Conservation (phyloP, 2,113 vertebrate species). For the Turnix velox region DNA sequence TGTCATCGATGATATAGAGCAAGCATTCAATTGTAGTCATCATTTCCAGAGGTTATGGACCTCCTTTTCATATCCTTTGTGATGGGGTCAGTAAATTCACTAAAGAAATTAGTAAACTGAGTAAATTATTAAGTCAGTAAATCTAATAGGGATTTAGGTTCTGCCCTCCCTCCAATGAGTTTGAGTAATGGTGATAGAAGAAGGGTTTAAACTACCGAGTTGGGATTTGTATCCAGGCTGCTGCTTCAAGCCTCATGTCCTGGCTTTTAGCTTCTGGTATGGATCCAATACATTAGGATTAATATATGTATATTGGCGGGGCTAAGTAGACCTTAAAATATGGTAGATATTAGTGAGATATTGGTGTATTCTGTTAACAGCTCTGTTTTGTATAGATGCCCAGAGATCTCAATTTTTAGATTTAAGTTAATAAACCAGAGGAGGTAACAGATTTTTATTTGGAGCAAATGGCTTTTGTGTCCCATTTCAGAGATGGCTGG, state of each 20-base stretch:
- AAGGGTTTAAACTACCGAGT: not conserved
- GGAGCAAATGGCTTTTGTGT: not conserved
- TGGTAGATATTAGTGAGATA: not conserved
- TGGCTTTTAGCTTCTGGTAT: constrained; percentile 2
- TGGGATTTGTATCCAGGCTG: not conserved
- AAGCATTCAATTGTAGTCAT: not conserved
- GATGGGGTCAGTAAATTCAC: not conserved
- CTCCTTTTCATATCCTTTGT: not conserved
- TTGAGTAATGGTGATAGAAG: constrained; percentile 7
- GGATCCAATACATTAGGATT: not conserved
- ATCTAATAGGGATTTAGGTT: not conserved
- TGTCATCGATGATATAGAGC: not conserved
- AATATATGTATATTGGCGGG: not conserved
- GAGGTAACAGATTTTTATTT: not conserved
- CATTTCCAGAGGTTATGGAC: not conserved
- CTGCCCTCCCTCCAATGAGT: not conserved
- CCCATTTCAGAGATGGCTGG: not conserved
- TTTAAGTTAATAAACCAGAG: not conserved
- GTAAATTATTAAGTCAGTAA: constrained; percentile 8
- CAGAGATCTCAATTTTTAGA: not conserved
- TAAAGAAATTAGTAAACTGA: not conserved
- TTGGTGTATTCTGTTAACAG: not conserved
- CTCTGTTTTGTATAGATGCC: not conserved
- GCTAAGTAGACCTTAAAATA: constrained; percentile 28
- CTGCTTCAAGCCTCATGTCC: not conserved